A percentile compares a stretch with the other conserved stretches of the same genome.
Conservation (phyloP, 2,113 vertebrate species). For the Xenopus tropicalis region UCB_Xtro_10.0 CM004451.2:6481001-6481500, state of each 20-base stretch:
- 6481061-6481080: conserved; percentile 45
- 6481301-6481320: conserved; percentile 24
- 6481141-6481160: conserved; percentile 2
- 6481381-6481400: conserved; percentile 55
- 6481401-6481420: conserved; percentile 57
- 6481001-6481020: background rate
- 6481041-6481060: conserved; percentile 44
- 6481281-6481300: conserved; percentile 56
- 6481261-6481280: conserved; percentile 48
- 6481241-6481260: conserved; percentile 47
- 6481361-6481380: conserved; percentile 55
- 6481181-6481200: conserved; percentile 48
- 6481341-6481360: conserved; percentile 54
- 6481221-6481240: conserved; percentile 45
- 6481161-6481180: conserved; percentile 32
- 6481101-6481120: conserved; percentile 39
- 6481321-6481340: conserved; percentile 53
- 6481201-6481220: conserved; percentile 50
- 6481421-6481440: conserved; percentile 55
- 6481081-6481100: conserved; percentile 49
- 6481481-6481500: conserved; percentile 64
- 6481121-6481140: background rate
- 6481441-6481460: conserved; percentile 56
- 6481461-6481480: conserved; percentile 49
- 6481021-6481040: conserved; percentile 43